phyloP scores from a whole-genome alignment of 2,113 vertebrate species.

The Cettia cetti region DNA sequence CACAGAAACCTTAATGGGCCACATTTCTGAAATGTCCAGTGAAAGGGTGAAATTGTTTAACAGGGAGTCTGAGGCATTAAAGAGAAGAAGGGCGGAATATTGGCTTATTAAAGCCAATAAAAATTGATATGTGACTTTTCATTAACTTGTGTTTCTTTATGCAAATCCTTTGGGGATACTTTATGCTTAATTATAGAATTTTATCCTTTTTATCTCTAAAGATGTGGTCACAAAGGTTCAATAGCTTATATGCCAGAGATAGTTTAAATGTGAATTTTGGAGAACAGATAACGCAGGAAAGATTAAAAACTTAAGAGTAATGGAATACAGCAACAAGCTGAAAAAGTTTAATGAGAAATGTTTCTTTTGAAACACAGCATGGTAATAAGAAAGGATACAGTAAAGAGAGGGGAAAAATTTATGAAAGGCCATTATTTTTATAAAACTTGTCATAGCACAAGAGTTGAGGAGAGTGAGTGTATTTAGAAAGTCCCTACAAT shows the following conservation, averaged over 20 bases:
- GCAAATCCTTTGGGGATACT: neutral
- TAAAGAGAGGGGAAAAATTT: neutral
- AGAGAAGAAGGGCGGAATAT: neutral
- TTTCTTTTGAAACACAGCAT: neutral
- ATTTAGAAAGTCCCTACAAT: neutral
- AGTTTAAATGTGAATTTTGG: neutral
- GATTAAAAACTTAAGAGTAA: neutral
- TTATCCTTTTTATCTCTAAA: neutral
- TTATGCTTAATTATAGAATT: neutral
- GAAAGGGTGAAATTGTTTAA: neutral
- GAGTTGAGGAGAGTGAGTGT: neutral
- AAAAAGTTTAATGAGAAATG: neutral
- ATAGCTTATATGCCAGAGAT: neutral
- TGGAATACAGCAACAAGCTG: neutral
- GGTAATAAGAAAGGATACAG: neutral
- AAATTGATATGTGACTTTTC: neutral
- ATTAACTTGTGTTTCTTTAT: neutral
- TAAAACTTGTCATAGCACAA: neutral
- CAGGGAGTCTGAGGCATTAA: neutral
- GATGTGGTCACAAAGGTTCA: neutral
- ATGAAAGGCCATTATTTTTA: neutral
- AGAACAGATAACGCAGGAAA: neutral
- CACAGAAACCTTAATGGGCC: neutral
- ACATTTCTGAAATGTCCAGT: neutral
- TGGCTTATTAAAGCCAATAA: neutral